Percentiles rank a stretch among this genome's conserved stretches.
These are phyloP conservation scores for Coccyzus lansbergi DNA, from an alignment of 2,797 vertebrate genomes.

Conservation along the genomic window DNA sequence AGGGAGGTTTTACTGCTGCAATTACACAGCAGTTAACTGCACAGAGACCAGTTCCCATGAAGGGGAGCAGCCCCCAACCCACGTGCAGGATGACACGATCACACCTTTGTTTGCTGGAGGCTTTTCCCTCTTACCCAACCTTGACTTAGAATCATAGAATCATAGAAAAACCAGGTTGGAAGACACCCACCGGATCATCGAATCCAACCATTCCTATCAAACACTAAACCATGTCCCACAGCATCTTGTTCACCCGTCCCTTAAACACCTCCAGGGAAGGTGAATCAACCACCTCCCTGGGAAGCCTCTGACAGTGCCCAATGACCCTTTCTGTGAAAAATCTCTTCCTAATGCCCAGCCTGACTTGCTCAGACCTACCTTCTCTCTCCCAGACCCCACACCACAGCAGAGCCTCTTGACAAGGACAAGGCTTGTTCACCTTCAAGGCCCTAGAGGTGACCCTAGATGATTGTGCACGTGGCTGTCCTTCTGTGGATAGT, in stretches of 20 bases:
- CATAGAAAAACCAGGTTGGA: no score
- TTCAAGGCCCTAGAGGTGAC: not conserved
- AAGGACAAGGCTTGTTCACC: rapidly evolving
- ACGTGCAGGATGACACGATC: not conserved
- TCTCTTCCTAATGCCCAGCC: no score
- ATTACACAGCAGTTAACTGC: not conserved
- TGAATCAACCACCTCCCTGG: no score
- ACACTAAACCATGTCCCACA: no score
- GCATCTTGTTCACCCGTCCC: no score
- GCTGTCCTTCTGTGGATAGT: rapidly evolving
- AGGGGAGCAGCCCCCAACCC: rapidly evolving
- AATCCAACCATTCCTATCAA: no score
- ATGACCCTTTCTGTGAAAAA: no score
- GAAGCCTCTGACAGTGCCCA: no score
- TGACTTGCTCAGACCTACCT: rapidly evolving
- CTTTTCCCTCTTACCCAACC: not conserved
- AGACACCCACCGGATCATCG: no score
- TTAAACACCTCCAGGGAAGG: no score
- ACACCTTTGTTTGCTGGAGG: no score
- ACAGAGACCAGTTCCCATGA: not conserved
- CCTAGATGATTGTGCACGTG: not conserved
- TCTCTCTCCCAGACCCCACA: rapidly evolving
- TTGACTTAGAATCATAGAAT: no score
- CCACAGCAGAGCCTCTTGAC: rapidly evolving
- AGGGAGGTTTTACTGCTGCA: not conserved